Evolutionary conservation across 1,140 invertebrate genomes (phyloP), one percentile per base, ranked within the genome.

Genomic region (Cheumatopsyche charites): DNA sequence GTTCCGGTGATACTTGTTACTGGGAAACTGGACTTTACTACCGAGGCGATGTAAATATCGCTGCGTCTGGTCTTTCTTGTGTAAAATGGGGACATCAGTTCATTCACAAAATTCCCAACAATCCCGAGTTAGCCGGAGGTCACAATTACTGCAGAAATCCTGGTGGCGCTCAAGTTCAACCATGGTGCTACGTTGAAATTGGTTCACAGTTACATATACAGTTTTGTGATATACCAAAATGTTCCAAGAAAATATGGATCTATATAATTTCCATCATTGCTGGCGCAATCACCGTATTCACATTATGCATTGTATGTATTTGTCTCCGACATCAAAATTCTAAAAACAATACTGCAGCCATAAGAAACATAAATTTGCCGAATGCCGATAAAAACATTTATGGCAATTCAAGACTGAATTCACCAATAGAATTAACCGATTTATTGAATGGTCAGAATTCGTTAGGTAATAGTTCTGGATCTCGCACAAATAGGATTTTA

Each of bases 61-160:
- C 93, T 0, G 81, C 84, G 47, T 88, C 88, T 65, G 94, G 93
- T 1, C 85, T 88, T 61, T 84, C 88, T 0, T 98, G 96, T 80
- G 81, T 92, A 55, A 88, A 89, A 52, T 98, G 96, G 96, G 90
- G 89, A 19, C 88, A 90, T 77, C 90, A 93, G 77, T 82, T 93
- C 73, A 87, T 88, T 79, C 85, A 92, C 17, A 89, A 88, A 75
- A 87, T 91, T 13, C 88, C 90, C 0, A 90, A 94, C 62, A 90
- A 91, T 80, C 91, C 91, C 0, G 94, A 96, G 81, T 84, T 98
- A 21, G 89, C 91, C 23, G 92, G 92, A 15, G 90, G 91, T 21
- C 95, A 97, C 79, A 95, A 93, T 77, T 96, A 92, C 79, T 99
- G 97, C 81, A 84, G 88, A 71, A 99, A 99, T 84, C 96, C 96